Evolutionary conservation across 2,888 invertebrate species (phyloP).

Genomic region (Endotricha flammealis): DNA sequence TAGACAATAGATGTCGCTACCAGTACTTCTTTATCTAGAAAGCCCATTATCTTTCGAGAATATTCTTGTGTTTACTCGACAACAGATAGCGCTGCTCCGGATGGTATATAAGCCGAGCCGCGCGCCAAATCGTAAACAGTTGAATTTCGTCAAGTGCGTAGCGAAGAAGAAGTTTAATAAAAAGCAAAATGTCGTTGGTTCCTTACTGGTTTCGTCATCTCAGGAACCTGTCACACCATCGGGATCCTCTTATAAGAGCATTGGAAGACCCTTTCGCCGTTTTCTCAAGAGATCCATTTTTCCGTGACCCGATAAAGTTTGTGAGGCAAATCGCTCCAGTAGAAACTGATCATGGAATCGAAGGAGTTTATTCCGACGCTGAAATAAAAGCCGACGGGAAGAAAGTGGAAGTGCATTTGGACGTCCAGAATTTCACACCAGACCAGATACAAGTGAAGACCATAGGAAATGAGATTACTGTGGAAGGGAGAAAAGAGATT

Average conservation of each 20-base stretch:
- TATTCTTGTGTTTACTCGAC: slow-evolving; percentile 39
- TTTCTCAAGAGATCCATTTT: slow-evolving; percentile 59
- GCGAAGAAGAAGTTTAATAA: slow-evolving; percentile 12
- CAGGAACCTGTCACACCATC: slow-evolving; percentile 48
- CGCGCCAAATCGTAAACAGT: slow-evolving; percentile 29
- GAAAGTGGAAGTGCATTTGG: slow-evolving; percentile 84
- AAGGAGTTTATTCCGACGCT: slow-evolving; percentile 74
- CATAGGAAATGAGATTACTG: slow-evolving; percentile 82
- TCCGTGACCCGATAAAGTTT: slow-evolving; percentile 56
- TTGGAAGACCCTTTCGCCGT: slow-evolving; percentile 56
- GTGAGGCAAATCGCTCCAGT: slow-evolving; percentile 44
- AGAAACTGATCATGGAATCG: slow-evolving; percentile 51
- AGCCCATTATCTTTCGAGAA: slow-evolving; percentile 39
- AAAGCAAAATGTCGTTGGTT: slow-evolving; percentile 51
- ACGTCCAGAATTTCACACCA: slow-evolving; percentile 88
- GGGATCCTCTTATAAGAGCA: slow-evolving; percentile 50
- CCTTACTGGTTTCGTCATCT: slow-evolving; percentile 69
- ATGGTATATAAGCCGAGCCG: slow-evolving; percentile 45
- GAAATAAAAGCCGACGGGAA: slow-evolving; percentile 80
- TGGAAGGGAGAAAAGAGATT: slow-evolving; percentile 89
- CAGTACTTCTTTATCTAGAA: not conserved
- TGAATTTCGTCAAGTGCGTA: slow-evolving; percentile 29
- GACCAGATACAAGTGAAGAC: slow-evolving; percentile 88
- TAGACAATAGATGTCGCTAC: slow-evolving; percentile 39
- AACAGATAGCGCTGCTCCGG: slow-evolving; percentile 38